Conservation (phyloP, 2,113 vertebrate genomes). For the Tetraodon nigroviridis region DNA sequence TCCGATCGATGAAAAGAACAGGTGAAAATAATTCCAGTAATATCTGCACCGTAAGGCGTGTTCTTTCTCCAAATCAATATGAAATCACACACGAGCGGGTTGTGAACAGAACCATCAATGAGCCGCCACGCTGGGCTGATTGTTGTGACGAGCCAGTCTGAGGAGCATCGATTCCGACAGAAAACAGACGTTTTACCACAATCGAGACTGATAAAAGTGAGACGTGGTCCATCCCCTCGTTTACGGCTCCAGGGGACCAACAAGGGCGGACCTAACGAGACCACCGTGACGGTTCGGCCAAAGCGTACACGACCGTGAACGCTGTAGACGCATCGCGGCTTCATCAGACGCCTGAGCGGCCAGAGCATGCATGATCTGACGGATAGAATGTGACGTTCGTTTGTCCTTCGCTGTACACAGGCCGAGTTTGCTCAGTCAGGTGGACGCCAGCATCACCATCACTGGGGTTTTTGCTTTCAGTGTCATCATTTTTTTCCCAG, state of each 20-base stretch:
- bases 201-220: constrained; percentile 24
- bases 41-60: too few relatives aligned
- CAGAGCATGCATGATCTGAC: background rate
- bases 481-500: background rate
- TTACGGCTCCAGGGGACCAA: constrained; percentile 5
- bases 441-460: background rate
- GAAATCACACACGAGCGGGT: constrained; percentile 24
- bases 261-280: constrained; percentile 3
- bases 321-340: constrained; percentile 9
- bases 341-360: constrained; percentile 1
- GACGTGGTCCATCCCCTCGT: background rate
- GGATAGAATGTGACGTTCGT: constrained; percentile 12
- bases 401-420: constrained; percentile 8
- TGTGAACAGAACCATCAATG: constrained; percentile 55
- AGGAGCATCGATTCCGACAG: constrained; percentile 50
- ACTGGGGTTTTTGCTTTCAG: background rate
- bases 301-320: constrained; percentile 2
- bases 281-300: background rate
- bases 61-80: constrained; percentile 60
- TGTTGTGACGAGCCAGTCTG: constrained; percentile 35
- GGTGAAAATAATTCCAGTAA: constrained; percentile 13
- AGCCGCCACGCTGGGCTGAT: constrained; percentile 32
- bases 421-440: background rate
- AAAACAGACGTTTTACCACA: constrained; percentile 30
- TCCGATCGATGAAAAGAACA: constrained; percentile 15